Conservation (phyloP, 2,888 invertebrate species). For the Drosophila setosimentum region DNA sequence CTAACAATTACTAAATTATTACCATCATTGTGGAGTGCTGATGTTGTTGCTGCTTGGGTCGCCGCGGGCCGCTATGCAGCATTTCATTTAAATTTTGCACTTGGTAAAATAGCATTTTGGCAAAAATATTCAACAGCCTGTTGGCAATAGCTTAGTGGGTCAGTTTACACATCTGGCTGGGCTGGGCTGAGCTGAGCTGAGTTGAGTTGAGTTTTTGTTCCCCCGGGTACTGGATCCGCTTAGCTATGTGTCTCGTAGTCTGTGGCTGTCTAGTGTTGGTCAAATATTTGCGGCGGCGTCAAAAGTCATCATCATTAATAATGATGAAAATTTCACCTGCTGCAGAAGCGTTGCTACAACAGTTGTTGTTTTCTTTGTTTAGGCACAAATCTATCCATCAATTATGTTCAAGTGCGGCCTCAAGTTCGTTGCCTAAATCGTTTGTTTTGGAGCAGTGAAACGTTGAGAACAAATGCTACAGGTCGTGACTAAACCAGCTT, state of each 20-base stretch:
- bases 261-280: constrained; percentile 61
- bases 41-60: constrained; percentile 11
- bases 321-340: constrained; percentile 77
- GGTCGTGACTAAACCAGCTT: constrained; percentile 17
- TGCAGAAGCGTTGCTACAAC: constrained; percentile 60
- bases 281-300: constrained; percentile 74
- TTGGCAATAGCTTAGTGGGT: constrained; percentile 58
- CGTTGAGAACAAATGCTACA: constrained; percentile 11
- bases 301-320: constrained; percentile 80
- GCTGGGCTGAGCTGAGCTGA: constrained; percentile 1
- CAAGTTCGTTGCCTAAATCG: constrained; percentile 56
- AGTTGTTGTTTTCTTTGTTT: constrained; percentile 66
- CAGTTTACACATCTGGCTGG: constrained; percentile 64
- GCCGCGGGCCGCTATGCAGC: constrained; percentile 65
- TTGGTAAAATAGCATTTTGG: constrained; percentile 38
- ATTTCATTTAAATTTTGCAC: constrained; percentile 54
- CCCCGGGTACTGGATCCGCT: constrained; percentile 36
- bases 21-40: constrained; percentile 45
- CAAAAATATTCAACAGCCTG: constrained; percentile 36
- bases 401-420: constrained; percentile 60
- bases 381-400: constrained; percentile 62
- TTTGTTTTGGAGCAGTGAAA: constrained; percentile 47
- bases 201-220: constrained; percentile 13
- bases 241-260: constrained; percentile 31
- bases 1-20: constrained; percentile 70